These are phyloP conservation scores for Phenganax stokvisi DNA, from an alignment of 92 coral and sea anemone genomes.

Conservation along the genomic window DNA sequence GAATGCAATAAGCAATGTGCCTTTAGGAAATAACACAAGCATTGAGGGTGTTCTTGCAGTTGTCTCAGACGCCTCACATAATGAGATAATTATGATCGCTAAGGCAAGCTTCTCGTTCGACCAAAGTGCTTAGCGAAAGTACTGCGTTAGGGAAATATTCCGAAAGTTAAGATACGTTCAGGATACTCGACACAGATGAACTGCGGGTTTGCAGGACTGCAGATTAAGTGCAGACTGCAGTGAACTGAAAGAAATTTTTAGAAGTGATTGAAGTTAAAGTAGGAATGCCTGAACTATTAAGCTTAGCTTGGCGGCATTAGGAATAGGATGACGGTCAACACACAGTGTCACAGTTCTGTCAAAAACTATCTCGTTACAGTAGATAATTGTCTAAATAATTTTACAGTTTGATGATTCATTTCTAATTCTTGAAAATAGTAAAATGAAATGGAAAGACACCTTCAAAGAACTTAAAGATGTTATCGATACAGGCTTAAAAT, in stretches of 20 bases:
- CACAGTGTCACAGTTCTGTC: no score
- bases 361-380: no score
- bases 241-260: neutral
- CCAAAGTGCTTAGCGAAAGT: constrained; percentile 57
- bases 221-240: neutral
- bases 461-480: no score
- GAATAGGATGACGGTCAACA: no score
- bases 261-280: neutral
- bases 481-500: no score
- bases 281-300: no score
- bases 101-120: constrained; percentile 54
- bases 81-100: constrained; percentile 59
- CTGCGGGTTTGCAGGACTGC: no score
- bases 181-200: neutral
- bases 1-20: neutral
- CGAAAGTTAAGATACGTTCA: neutral
- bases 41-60: constrained; percentile 56
- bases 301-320: no score
- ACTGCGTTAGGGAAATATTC: constrained; percentile 5
- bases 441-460: no score
- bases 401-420: no score
- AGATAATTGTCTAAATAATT: no score
- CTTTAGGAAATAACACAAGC: constrained; percentile 41
- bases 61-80: constrained; percentile 70
- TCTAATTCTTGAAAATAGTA: no score